Base-by-base conservation (phyloP, 1,140 invertebrate species). In the Gonioctena quinquepunctata region DNA sequence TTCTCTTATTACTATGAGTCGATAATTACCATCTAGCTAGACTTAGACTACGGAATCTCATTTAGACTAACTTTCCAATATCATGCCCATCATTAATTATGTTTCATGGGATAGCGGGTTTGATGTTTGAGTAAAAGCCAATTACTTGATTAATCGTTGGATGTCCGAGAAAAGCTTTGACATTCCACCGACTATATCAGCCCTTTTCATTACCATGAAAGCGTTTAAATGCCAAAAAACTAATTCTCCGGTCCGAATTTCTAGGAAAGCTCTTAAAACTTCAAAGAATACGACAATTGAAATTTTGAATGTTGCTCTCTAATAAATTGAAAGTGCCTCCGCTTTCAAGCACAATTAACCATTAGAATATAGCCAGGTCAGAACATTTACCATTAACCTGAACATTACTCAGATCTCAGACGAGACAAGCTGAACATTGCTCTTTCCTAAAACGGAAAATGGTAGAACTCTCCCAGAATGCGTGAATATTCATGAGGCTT, bases 331-430 rank as follows among this genome's bases (percentile, higher is more conserved):
- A 71, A 66, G 69, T 66, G 69, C 56, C n/a, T 23, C 56, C 16
- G 56, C 69, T 71, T 71, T 71, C 62, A 71, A 67, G 69, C 26
- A 57, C 49, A 66, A 71, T 66, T 71, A 71, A 60, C 50, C 28
- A 26, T 11, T 49, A 50, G 48, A 56, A 61, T 63, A 63, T 61
- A 59, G 69, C 66, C 69, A 66, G 16, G 62, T 56, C 56, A 66
- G 18, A 59, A 25, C 21, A 59, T 25, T 59, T 59, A 25, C 21
- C 16, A 16, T 28, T 11, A 59, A 28, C 56, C 56, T 16, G 21
- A 59, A 59, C 16, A 59, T 59, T 25, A 22, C 26, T 26, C 26
- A 56, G 21, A 16, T 59, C 23, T 54, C 18, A 18, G 21, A 18
- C 50, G 19, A n/a, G 21, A 52, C n/a, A 52, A n/a, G 23, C 25